Evolutionary conservation across 2,113 vertebrate species (phyloP), one percentile per base, ranked within the genome.

Genomic region (Tragulus kanchil): DNA sequence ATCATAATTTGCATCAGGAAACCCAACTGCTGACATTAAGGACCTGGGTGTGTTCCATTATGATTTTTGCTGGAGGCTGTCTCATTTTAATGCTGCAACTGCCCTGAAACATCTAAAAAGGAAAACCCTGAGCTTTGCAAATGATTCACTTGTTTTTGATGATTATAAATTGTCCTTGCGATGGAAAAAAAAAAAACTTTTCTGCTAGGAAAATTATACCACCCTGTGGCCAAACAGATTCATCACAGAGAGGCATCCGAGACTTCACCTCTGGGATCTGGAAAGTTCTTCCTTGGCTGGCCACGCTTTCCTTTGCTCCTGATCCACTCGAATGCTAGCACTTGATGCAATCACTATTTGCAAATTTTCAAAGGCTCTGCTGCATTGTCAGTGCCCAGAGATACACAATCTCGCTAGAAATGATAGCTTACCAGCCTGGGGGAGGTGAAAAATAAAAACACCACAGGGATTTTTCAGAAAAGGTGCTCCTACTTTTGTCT

Each of bases 111-210:
- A n/a, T n/a, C n/a, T n/a, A n/a, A n/a, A n/a, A n/a, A n/a, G n/a
- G n/a, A n/a, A n/a, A n/a, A n/a, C n/a, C n/a, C n/a, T n/a, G n/a
- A n/a, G n/a, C n/a, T n/a, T n/a, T n/a, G n/a, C n/a, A n/a, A n/a
- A 98, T 99, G 98, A 98, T 99, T 99, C 98, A 98, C 98, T 98
- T 94, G 98, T 45, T 98, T 98, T 98, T 98, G 98, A 97, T 98
- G 98, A 98, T 98, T 98, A 98, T 96, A 98, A 96, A 98, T 98
- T 98, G 98, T 98, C 98, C 97, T 97, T 73, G 69, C 94, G 21
- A 73, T 14, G 93, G 90, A 52, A 77, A 79, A 94, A 54, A 28
- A 85, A 92, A 79, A 79, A 78, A 85, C 50, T 94, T 97, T 93
- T 98, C 97, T 97, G 95, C 97, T 91, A 97, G 98, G 98, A 98